A percentile compares a stretch with the other conserved stretches of the same genome.
Conservation (phyloP, 2,797 vertebrate genomes). For the Phoxinus dragarum region DNA sequence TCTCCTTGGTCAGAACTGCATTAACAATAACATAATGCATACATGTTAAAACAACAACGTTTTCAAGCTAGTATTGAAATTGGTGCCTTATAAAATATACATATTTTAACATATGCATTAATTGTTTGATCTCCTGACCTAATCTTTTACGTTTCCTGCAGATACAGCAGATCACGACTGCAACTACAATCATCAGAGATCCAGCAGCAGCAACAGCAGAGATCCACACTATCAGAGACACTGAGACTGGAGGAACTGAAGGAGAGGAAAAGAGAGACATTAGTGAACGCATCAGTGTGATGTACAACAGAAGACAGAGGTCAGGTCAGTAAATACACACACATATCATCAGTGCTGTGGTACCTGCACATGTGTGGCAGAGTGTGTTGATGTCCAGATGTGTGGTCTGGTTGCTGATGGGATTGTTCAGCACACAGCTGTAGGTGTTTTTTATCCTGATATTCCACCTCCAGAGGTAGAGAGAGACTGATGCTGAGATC, state of each 20-base stretch:
- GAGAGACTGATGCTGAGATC: neutral
- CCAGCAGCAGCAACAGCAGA: neutral
- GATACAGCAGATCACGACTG: neutral
- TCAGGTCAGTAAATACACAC: neutral
- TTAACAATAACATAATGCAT: neutral
- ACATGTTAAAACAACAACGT: neutral
- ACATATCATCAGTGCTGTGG: rapidly evolving
- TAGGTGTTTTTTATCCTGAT: conserved; percentile 1
- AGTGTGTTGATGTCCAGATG: neutral
- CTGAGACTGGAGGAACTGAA: neutral
- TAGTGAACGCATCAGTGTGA: neutral
- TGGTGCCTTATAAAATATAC: neutral
- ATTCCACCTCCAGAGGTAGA: conserved; percentile 2
- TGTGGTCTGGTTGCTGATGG: neutral
- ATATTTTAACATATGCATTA: neutral
- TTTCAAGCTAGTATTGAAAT: neutral
- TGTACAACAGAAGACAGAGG: neutral
- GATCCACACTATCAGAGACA: neutral
- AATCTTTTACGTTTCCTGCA: neutral
- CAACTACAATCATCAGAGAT: neutral
- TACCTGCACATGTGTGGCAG: conserved; percentile 5
- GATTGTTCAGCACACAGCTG: neutral
- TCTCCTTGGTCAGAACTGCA: neutral
- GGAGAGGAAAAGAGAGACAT: neutral
- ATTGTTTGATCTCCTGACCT: neutral